phyloP scores from a whole-genome alignment of 2,113 vertebrate genomes.

The Hippocampus comes region DNA sequence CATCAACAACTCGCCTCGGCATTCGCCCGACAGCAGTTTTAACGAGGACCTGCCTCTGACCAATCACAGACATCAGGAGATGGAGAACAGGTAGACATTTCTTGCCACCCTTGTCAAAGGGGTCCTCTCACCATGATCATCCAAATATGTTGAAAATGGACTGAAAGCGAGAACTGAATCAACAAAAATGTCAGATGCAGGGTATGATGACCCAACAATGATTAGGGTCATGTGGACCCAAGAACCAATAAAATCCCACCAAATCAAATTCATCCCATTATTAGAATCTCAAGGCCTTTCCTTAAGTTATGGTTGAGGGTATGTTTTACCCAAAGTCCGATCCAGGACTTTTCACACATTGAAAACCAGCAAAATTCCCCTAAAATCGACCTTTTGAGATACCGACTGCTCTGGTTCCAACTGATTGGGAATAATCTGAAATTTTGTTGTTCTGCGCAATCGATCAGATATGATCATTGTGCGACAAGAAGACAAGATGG shows the following conservation, averaged over 20 bases:
- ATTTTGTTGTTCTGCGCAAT: neutral
- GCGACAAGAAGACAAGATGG: neutral
- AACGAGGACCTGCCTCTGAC: constrained; percentile 83
- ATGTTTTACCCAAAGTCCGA: neutral
- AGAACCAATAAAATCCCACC: too few relatives aligned
- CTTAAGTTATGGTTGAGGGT: too few relatives aligned
- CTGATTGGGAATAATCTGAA: neutral
- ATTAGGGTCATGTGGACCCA: neutral
- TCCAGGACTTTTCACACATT: neutral
- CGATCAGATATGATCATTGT: neutral
- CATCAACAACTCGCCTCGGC: constrained; percentile 89
- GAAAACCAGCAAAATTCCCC: neutral
- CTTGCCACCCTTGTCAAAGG: neutral
- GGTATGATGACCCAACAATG: neutral
- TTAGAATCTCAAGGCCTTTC: neutral
- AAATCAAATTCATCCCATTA: neutral
- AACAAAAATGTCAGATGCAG: neutral
- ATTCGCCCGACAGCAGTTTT: constrained; percentile 92
- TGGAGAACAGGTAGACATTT: constrained; percentile 88
- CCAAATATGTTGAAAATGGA: neutral
- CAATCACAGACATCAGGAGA: constrained; percentile 88
- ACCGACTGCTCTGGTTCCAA: neutral
- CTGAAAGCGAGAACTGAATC: neutral
- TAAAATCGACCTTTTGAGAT: neutral
- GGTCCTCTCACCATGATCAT: neutral